A percentile compares a stretch with the other conserved stretches of the same genome.
Evolutionary conservation across 2,797 vertebrate species (phyloP).

Genomic region (Malacoraja senta): DNA sequence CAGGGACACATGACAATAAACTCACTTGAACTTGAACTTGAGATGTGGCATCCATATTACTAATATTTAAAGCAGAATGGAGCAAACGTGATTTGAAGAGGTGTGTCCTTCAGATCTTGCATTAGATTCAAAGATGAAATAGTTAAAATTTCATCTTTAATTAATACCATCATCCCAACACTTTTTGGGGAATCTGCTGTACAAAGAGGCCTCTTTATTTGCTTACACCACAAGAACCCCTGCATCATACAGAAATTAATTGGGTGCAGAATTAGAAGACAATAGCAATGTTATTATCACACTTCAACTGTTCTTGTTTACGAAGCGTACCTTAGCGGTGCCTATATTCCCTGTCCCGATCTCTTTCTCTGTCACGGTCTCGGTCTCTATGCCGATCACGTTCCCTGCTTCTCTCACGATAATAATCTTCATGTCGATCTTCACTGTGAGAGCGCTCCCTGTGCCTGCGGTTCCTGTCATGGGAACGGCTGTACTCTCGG

Average conservation of each 20-base stretch:
- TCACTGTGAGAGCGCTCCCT: constrained; percentile 64
- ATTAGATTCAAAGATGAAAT: neutral
- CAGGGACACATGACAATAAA: no score
- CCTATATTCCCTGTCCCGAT: constrained; percentile 49
- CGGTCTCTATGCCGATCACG: constrained; percentile 38
- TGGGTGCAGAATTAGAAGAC: neutral
- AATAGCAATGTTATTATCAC: neutral
- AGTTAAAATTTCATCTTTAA: neutral
- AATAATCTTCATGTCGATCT: constrained; percentile 73
- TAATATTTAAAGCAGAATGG: neutral
- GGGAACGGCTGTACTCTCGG: constrained; percentile 61
- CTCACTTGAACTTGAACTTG: no score
- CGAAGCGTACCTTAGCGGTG: constrained; percentile 43
- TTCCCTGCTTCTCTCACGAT: constrained; percentile 54
- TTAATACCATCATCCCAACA: neutral
- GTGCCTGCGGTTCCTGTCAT: constrained; percentile 71
- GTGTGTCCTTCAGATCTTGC: neutral
- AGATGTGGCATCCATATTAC: neutral
- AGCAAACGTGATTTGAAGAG: neutral
- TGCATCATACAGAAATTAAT: neutral
- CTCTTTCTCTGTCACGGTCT: constrained; percentile 64
- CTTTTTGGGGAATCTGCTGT: neutral
- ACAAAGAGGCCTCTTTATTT: neutral
- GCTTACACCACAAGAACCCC: neutral
- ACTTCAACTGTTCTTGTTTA: neutral